Evolutionary conservation across 2,113 vertebrate genomes (phyloP).

Genomic region (Sisor rabdophorus): DNA sequence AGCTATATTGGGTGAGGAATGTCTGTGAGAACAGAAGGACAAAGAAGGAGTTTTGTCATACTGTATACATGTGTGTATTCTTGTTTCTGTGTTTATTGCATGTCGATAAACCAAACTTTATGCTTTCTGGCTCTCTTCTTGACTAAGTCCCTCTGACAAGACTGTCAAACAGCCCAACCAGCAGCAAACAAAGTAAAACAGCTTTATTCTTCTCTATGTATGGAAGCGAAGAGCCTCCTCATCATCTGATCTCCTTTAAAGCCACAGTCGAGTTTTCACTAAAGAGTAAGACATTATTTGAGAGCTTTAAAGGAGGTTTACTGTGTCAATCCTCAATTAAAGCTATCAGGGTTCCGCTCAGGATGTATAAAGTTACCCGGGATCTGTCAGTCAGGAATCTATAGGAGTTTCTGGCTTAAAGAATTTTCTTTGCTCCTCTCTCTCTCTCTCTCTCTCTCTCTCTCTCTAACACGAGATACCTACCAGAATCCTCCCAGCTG

Average conservation of each 20-base stretch:
- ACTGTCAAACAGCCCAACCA: conserved; percentile 18
- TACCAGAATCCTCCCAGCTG: conserved; percentile 30
- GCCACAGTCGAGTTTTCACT: conserved; percentile 38
- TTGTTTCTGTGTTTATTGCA: not conserved
- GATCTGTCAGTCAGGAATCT: conserved; percentile 40
- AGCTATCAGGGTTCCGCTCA: conserved; percentile 35
- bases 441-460: conserved; percentile 2
- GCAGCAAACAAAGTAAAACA: conserved; percentile 24
- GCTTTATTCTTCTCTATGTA: conserved; percentile 19
- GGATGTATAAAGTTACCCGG: conserved; percentile 49
- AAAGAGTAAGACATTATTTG: conserved; percentile 26
- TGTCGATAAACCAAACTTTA: not conserved
- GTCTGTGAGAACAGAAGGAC: not conserved
- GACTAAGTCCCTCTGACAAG: conserved; percentile 11
- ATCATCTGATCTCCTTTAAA: conserved; percentile 4
- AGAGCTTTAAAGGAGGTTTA: conserved; percentile 23
- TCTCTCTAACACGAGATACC: conserved; percentile 15
- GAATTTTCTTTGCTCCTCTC: conserved; percentile 36
- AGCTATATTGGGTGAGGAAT: not conserved
- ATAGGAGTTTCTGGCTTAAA: conserved; percentile 36
- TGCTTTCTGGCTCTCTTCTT: not conserved
- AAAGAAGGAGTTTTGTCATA: not conserved
- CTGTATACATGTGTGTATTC: conserved; percentile 5
- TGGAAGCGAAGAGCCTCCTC: not conserved
- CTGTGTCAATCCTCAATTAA: conserved; percentile 46